Base-by-base conservation (phyloP, 2,888 invertebrate species). In the Spicauda simplicius region DNA sequence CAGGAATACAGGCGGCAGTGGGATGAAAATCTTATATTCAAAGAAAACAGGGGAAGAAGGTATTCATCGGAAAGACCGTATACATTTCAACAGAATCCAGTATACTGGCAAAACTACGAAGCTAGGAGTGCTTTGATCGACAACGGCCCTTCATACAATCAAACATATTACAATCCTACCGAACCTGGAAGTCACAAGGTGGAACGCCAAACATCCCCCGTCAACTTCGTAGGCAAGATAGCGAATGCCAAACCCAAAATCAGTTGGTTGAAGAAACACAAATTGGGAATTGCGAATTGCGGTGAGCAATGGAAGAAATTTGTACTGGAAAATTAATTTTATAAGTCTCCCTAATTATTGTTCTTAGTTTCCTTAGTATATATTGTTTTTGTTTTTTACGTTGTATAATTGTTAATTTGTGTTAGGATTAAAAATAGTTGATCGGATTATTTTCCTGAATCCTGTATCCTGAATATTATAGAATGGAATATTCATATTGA, bases 1-100 rank as follows among this genome's bases (percentile, higher is more conserved):
- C 89, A 89, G 70, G 87, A 89, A 70, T 80, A 86, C 68, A 78
- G 85, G 52, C 78, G 84, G n/a, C 74, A 81, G 33, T 88, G 88
- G 84, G 78, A 85, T 69, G 88, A 89, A 69, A 78, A 76, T 25
- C 70, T 86, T 3, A 78, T 80, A 72, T 86, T 82, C 70, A 78
- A 81, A 50, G 12, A 74, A 74, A n/a, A 70, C 41, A 70, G 69
- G 7, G 72, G 68, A 10, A 60, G 56, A 61, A 73, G 64, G 25
- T 72, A 77, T 61, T 78, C 79, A 6, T 76, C 81, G 0, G 79
- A 80, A 41, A 54, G 71, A 41, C 76, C 76, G 1, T 69, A 68
- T 14, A 72, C 74, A 11, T 69, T 69, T 16, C 70, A 58, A 48
- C 69, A 70, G 2, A 62, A 65, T 7, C 73, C 75, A 5, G 55